A percentile compares a stretch with the other conserved stretches of the same genome.
Evolutionary conservation across 2,797 vertebrate species (phyloP).

Genomic region (Coracias cyanogaster): DNA sequence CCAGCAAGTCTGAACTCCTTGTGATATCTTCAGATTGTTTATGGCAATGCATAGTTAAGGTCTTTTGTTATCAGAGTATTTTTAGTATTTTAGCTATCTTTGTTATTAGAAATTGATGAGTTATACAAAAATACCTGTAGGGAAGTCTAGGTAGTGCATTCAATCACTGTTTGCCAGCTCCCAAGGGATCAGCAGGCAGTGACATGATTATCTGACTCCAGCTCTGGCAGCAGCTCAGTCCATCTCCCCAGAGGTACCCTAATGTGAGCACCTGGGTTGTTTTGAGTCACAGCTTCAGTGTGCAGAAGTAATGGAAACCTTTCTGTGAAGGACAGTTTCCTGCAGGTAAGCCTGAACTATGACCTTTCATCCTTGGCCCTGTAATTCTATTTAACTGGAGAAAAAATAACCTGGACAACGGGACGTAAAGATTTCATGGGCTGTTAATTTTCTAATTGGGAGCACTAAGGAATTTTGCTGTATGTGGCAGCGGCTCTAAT

Average conservation of each 20-base stretch:
- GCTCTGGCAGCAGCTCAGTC: neutral
- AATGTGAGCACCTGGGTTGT: neutral
- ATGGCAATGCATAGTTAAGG: neutral
- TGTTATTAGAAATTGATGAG: neutral
- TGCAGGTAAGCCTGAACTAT: neutral
- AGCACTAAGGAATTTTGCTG: neutral
- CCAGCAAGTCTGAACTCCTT: neutral
- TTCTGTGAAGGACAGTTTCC: neutral
- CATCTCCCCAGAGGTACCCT: neutral
- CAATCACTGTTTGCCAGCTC: neutral
- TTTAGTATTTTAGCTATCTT: neutral
- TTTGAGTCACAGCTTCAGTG: neutral
- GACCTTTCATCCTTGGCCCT: neutral
- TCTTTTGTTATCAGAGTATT: neutral
- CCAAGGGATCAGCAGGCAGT: neutral
- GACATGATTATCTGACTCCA: neutral
- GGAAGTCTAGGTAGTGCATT: neutral
- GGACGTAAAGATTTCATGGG: neutral
- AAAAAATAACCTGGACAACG: neutral
- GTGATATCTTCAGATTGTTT: neutral
- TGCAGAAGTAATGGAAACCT: neutral
- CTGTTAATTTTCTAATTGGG: neutral
- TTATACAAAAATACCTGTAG: neutral
- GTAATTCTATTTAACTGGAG: neutral
- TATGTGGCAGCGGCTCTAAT: neutral